Evolutionary conservation across 2,113 vertebrate genomes (phyloP).

Genomic region (Albula glossodonta): DNA sequence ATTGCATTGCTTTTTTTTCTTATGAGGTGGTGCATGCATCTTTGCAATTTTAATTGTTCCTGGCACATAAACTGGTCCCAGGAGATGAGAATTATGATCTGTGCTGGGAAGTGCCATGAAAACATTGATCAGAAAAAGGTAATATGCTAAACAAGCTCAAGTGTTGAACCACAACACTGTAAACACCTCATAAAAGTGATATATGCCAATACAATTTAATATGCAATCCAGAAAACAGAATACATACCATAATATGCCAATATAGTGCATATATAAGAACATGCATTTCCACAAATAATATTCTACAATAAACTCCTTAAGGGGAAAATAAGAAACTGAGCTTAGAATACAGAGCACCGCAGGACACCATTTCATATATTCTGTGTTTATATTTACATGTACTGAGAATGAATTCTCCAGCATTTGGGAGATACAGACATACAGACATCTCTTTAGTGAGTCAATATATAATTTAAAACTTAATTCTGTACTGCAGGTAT

Average conservation of each 20-base stretch:
- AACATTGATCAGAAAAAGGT: constrained; percentile 1
- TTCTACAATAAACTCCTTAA: no score
- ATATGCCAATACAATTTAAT: not conserved
- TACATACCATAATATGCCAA: not conserved
- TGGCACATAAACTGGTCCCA: not conserved
- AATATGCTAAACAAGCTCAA: not conserved
- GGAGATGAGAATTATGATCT: not conserved
- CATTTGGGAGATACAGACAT: not conserved
- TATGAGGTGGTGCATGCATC: not conserved
- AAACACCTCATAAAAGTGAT: not conserved
- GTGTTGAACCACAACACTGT: not conserved
- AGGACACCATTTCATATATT: no score
- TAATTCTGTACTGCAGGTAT: not conserved
- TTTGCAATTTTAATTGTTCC: no score
- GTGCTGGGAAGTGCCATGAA: not conserved
- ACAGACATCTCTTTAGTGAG: not conserved
- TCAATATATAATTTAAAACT: not conserved
- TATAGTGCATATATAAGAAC: not conserved
- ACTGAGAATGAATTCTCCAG: no score
- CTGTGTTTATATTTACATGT: no score
- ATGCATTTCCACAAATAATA: not conserved
- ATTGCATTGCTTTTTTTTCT: constrained; percentile 47
- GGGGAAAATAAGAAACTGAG: no score
- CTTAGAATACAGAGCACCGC: no score
- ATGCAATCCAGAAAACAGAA: not conserved